Conservation (phyloP, 2,113 vertebrate species). For the Rhagologus leucostigma region DNA sequence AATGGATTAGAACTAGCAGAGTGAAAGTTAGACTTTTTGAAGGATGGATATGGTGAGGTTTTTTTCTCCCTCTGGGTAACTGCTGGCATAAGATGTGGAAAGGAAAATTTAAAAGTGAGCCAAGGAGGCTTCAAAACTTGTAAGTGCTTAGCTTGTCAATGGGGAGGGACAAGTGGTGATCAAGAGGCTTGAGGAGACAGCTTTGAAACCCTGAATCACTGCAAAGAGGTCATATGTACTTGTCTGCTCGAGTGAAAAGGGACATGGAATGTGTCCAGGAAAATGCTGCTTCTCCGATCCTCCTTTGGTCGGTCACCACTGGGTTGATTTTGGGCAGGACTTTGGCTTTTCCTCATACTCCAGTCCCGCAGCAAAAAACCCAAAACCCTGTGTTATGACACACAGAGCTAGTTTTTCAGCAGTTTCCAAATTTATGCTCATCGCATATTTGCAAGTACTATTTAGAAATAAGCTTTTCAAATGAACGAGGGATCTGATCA, state of each 20-base stretch:
- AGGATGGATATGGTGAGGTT: constrained; percentile 24
- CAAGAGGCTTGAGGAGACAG: constrained; percentile 61
- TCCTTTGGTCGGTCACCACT: background rate
- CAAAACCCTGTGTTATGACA: constrained; percentile 71
- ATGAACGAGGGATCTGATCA: constrained; percentile 64
- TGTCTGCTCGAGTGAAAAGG: constrained; percentile 59
- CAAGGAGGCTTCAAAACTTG: constrained; percentile 73
- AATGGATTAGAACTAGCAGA: constrained; percentile 70
- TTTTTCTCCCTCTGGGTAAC: constrained; percentile 66
- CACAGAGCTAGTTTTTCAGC: constrained; percentile 66
- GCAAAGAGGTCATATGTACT: constrained; percentile 54
- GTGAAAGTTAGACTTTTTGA: constrained; percentile 66
- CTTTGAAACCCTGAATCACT: constrained; percentile 66
- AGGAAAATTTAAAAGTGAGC: constrained; percentile 73
- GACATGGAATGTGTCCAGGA: constrained; percentile 44
- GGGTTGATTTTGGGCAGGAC: constrained; percentile 54
- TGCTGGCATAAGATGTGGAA: constrained; percentile 68
- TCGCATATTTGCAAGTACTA: constrained; percentile 70
- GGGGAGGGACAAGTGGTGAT: constrained; percentile 68
- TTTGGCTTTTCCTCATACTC: constrained; percentile 42
- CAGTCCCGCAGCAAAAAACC: constrained; percentile 36
- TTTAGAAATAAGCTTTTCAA: constrained; percentile 75
- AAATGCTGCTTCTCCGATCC: constrained; percentile 53
- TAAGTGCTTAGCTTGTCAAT: constrained; percentile 72
- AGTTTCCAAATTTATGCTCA: constrained; percentile 70